Evolutionary conservation across 2,113 vertebrate species (phyloP), one percentile per base, ranked within the genome.

Genomic region (Triplophysa siluroides): DNA sequence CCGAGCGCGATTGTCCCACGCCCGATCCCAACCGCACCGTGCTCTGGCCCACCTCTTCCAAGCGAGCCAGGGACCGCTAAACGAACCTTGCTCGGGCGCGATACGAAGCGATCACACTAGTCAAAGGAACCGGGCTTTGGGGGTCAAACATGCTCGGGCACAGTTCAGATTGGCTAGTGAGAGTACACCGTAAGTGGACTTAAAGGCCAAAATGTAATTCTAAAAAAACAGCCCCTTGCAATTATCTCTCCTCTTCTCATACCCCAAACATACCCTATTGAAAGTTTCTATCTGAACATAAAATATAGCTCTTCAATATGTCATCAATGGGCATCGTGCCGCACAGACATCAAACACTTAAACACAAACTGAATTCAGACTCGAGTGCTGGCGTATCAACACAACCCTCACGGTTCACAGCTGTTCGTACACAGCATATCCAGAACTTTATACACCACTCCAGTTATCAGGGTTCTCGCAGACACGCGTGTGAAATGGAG

Each of bases 341-440:
- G 38, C 41, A 63, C 18, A 63, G 38, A 61, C 24, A 75, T 47
- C 58, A 75, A 75, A 75, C 33, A 38, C 33, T 38, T 2, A 29
- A 29, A 29, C 26, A 29, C 73, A 75, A 63, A 75, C 73, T 47
- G 38, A 47, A 62, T 75, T 47, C 21, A 75, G 72, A 23, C 9
- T 12, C 38, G 12, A 45, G 24, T 75, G 58, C 41, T 75, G 72
- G 16, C 8, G 73, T 75, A 74, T 74, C 54, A 74, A 60, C 71
- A 74, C 33, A 18, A 21, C 54, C 24, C 71, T 74, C 33, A 74
- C 56, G 23, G 13, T 74, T 61, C 73, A 75, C 72, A 63, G 21
- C 58, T 63, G 38, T 58, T n/a, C 33, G 58, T 26, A 75, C 72
- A 75, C 72, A 62, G 8, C 18, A 75, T 75, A 47, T 75, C 23